These are phyloP conservation scores for Edolisoma coerulescens DNA, from an alignment of 2,113 vertebrate species.

Conservation along the genomic window DNA sequence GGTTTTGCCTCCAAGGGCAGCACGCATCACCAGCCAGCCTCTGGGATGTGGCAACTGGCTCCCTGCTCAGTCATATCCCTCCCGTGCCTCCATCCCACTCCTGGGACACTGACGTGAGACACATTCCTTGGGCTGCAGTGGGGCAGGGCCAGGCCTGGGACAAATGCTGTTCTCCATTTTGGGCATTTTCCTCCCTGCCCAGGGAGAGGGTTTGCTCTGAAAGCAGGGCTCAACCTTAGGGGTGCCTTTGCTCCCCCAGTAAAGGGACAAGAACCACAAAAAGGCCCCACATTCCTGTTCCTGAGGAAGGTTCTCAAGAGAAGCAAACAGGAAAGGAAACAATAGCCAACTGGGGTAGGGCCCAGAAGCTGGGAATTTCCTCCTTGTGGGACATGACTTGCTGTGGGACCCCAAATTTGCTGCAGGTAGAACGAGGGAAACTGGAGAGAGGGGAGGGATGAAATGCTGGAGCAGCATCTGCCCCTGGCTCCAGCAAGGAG, in stretches of 20 bases:
- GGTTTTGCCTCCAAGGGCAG: background rate
- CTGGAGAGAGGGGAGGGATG: background rate
- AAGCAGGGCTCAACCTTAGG: background rate
- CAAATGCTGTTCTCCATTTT: background rate
- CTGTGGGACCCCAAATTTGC: background rate
- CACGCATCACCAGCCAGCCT: fast-evolving
- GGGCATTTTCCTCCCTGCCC: background rate
- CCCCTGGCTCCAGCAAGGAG: background rate
- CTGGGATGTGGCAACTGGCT: background rate
- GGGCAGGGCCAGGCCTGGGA: background rate
- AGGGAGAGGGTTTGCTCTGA: fast-evolving
- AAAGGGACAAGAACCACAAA: background rate
- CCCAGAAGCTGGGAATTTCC: background rate
- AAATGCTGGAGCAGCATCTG: conserved; percentile 9
- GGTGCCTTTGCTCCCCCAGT: background rate
- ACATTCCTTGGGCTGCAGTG: background rate
- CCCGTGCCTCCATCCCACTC: background rate
- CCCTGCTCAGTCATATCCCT: background rate
- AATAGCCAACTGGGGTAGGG: background rate
- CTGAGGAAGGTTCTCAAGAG: background rate
- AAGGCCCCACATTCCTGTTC: fast-evolving
- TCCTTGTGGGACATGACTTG: background rate
- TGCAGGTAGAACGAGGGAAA: background rate
- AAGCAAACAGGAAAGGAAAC: background rate
- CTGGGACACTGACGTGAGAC: fast-evolving